Conservation (phyloP, 2,888 invertebrate species). For the Cenopis cana region DNA sequence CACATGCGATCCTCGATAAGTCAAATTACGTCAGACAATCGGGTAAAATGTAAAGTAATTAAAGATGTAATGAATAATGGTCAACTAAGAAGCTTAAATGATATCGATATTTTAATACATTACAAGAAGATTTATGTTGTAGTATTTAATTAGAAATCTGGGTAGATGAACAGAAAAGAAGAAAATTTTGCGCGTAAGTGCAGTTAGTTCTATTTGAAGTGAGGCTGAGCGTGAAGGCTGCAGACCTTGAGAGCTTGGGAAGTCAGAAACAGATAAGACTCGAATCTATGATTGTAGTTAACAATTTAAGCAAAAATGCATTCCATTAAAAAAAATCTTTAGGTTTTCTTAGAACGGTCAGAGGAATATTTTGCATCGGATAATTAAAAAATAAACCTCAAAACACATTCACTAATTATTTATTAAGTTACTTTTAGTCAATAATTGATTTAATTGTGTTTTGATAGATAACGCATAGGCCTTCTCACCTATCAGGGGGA, state of each 20-base stretch:
- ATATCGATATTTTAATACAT: slow-evolving; percentile 74
- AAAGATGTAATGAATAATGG: slow-evolving; percentile 52
- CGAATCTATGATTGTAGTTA: slow-evolving; percentile 66
- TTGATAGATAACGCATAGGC: slow-evolving; percentile 61
- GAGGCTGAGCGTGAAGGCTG: slow-evolving; percentile 66
- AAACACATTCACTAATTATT: slow-evolving; percentile 62
- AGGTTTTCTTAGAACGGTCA: slow-evolving; percentile 66
- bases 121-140: slow-evolving; percentile 69
- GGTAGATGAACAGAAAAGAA: slow-evolving; percentile 54
- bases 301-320: slow-evolving; percentile 73
- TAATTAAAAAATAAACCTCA: slow-evolving; percentile 68
- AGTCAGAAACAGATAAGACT: slow-evolving; percentile 66
- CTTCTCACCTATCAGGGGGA: slow-evolving; percentile 97
- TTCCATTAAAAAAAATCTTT: slow-evolving; percentile 72
- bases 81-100: slow-evolving; percentile 51
- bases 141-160: slow-evolving; percentile 57
- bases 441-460: slow-evolving; percentile 52
- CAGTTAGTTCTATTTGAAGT: slow-evolving; percentile 68
- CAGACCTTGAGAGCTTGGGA: slow-evolving; percentile 60
- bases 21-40: slow-evolving; percentile 27
- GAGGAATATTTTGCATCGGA: slow-evolving; percentile 71
- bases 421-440: slow-evolving; percentile 58
- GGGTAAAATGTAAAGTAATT: slow-evolving; percentile 52
- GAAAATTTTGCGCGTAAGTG: slow-evolving; percentile 67
- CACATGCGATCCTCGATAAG: slow-evolving; percentile 42